Conservation (phyloP, 2,113 vertebrate genomes). For the Paracanthobrama guichenoti region DNA sequence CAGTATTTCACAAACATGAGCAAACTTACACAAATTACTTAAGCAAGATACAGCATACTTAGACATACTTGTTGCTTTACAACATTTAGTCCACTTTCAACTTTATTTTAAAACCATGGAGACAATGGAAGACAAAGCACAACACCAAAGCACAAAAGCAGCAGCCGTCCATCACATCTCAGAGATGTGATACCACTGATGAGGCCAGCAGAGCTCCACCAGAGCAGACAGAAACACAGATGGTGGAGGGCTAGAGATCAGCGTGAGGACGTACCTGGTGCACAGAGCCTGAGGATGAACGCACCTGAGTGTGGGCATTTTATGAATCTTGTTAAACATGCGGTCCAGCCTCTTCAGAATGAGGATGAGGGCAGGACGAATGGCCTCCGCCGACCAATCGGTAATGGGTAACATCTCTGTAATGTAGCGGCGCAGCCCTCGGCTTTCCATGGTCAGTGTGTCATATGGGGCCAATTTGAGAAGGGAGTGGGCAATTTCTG, state of each 20-base stretch:
- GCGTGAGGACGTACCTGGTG: constrained; percentile 75
- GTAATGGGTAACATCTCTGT: constrained; percentile 99
- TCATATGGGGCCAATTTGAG: constrained; percentile 97
- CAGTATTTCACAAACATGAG: background rate
- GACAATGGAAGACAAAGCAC: constrained; percentile 47
- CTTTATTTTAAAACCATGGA: background rate
- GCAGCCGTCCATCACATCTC: constrained; percentile 62
- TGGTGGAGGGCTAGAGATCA: constrained; percentile 49
- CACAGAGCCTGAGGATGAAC: constrained; percentile 77
- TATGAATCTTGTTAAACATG: constrained; percentile 99
- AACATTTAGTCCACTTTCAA: background rate
- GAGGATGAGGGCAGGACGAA: constrained; percentile 97
- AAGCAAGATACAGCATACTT: background rate
- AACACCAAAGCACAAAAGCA: constrained; percentile 64
- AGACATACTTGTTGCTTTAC: background rate
- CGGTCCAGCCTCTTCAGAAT: constrained; percentile 97
- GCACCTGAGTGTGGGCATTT: constrained; percentile 99
- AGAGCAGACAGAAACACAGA: constrained; percentile 37
- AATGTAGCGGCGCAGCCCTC: constrained; percentile 92
- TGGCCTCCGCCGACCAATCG: constrained; percentile 94
- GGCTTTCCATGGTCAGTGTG: constrained; percentile 97
- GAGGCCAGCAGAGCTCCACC: constrained; percentile 8
- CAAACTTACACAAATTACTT: background rate
- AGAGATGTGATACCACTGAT: constrained; percentile 13
- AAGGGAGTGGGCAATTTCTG: constrained; percentile 95